phyloP scores from a whole-genome alignment of 23 tunicate species.

The Trididemnum clinides region DNA sequence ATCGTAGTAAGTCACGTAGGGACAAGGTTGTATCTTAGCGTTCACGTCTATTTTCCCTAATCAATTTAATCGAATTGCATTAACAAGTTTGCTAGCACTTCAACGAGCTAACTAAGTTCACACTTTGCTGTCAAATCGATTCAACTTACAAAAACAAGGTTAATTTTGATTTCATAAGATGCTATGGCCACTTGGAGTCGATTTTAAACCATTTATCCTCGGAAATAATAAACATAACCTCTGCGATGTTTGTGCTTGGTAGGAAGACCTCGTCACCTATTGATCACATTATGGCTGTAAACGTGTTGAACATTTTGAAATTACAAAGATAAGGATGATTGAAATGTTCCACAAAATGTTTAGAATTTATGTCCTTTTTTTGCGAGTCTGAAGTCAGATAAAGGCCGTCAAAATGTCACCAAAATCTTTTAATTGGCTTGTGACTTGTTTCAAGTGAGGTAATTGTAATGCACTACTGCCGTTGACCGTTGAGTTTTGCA shows the following conservation, averaged over 20 bases:
- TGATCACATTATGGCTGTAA: neutral
- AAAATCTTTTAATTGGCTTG: too few species aligned
- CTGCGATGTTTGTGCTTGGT: neutral
- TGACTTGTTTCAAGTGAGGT: too few species aligned
- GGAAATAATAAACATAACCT: neutral
- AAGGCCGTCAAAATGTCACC: too few species aligned
- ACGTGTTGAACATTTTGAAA: neutral
- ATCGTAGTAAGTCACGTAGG: too few species aligned
- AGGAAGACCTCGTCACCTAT: slow-evolving; percentile 7
- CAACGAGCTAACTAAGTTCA: neutral
- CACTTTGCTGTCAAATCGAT: slow-evolving; percentile 12
- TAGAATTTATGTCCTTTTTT: neutral
- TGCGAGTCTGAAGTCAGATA: neutral
- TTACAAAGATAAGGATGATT: neutral
- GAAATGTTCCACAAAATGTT: neutral
- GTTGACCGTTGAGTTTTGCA: too few species aligned
- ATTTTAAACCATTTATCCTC: slow-evolving; percentile 34
- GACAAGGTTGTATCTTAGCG: neutral
- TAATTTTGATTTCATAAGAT: slow-evolving; percentile 50
- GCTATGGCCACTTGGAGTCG: slow-evolving; percentile 34
- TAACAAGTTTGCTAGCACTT: neutral
- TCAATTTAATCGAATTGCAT: slow-evolving; percentile 1
- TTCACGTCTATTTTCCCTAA: neutral
- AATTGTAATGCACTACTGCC: too few species aligned
- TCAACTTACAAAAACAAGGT: slow-evolving; percentile 19